These are phyloP conservation scores for Isotomurus palustris DNA, from an alignment of 2,888 invertebrate genomes.

Conservation along the genomic window DNA sequence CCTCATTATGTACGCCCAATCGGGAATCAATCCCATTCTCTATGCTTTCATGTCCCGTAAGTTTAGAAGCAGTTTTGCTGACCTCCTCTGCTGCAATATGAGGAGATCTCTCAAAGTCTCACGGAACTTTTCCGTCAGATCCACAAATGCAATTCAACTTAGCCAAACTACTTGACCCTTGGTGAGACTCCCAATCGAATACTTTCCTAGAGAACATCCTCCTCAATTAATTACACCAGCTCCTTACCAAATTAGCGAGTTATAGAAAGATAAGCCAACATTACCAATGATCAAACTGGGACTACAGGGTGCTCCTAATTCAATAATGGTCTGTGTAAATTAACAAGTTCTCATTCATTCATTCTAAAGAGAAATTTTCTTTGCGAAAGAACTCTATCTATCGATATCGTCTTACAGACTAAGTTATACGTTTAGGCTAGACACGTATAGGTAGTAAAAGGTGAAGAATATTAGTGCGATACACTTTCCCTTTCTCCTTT, in stretches of 20 bases:
- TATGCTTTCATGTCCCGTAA: slow-evolving; percentile 81
- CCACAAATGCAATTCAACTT: slow-evolving; percentile 32
- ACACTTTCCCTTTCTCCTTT: too few species aligned
- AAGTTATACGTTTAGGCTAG: too few species aligned
- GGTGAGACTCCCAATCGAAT: background rate
- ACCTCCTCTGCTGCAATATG: slow-evolving; percentile 62
- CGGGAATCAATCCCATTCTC: slow-evolving; percentile 81
- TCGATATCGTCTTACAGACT: too few species aligned
- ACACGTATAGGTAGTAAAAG: too few species aligned
- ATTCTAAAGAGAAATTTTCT: too few species aligned
- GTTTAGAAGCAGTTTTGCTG: slow-evolving; percentile 78
- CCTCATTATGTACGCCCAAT: slow-evolving; percentile 82
- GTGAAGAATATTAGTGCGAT: too few species aligned
- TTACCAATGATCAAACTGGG: too few species aligned
- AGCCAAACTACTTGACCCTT: slow-evolving; percentile 25
- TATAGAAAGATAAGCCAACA: background rate
- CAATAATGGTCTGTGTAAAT: too few species aligned
- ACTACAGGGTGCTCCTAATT: too few species aligned
- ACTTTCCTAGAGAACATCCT: background rate
- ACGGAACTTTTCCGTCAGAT: slow-evolving; percentile 32
- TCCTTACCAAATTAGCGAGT: background rate
- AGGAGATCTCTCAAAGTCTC: slow-evolving; percentile 33
- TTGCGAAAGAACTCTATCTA: too few species aligned
- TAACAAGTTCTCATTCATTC: too few species aligned
- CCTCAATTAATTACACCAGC: background rate